Evolutionary conservation across 2,113 vertebrate genomes (phyloP).

Genomic region (Tor tambroides): DNA sequence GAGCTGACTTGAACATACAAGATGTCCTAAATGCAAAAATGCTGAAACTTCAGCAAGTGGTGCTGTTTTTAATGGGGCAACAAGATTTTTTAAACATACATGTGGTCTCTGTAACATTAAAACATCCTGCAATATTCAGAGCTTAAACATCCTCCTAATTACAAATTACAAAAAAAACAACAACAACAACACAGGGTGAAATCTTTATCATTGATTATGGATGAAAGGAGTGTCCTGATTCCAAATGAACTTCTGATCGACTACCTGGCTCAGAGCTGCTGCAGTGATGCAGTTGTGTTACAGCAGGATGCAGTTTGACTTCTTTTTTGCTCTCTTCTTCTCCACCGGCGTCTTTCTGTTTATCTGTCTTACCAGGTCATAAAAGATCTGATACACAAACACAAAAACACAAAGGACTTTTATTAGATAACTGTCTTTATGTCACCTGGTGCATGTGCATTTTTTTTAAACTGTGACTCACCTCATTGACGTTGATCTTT

Average conservation of each 20-base stretch:
- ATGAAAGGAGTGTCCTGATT: background rate
- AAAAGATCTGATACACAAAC: slow-evolving; percentile 88
- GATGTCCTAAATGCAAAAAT: background rate
- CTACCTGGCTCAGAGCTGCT: slow-evolving; percentile 94
- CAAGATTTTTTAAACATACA: background rate
- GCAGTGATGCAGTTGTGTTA: slow-evolving; percentile 76
- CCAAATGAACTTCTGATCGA: background rate
- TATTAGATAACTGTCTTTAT: background rate
- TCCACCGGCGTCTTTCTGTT: slow-evolving; percentile 99
- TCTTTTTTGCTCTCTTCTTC: slow-evolving; percentile 99
- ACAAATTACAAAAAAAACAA: background rate
- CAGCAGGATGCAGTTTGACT: slow-evolving; percentile 92
- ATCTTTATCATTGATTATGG: background rate
- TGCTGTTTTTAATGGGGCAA: background rate
- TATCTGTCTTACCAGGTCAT: slow-evolving; percentile 99
- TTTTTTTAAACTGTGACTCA: slow-evolving; percentile 57
- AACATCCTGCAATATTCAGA: too few relatives aligned
- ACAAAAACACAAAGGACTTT: background rate
- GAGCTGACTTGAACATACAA: background rate
- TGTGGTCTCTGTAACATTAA: background rate
- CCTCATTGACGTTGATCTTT: slow-evolving; percentile 99
- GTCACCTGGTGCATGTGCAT: background rate
- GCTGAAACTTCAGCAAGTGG: background rate
- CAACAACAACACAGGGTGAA: background rate
- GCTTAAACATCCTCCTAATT: too few relatives aligned